Percentiles rank a stretch among this genome's conserved stretches.
Conservation (phyloP, 2,888 invertebrate genomes). For the Ophion costatus region DNA sequence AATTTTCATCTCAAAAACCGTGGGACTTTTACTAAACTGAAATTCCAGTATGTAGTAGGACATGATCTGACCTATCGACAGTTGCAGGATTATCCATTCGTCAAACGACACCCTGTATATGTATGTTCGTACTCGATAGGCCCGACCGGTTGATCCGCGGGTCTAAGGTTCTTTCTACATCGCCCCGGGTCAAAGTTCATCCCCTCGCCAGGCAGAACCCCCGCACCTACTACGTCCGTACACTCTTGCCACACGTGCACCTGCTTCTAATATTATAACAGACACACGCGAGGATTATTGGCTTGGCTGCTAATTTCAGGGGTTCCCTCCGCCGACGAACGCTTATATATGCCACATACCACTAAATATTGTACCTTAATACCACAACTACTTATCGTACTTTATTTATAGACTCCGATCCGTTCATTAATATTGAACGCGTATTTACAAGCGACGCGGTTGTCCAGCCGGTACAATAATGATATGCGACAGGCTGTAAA, state of each 20-base stretch:
- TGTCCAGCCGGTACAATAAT: constrained; percentile 47
- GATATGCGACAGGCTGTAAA: constrained; percentile 30
- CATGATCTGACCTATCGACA: too few relatives aligned
- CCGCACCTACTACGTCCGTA: constrained; percentile 49
- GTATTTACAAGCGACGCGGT: constrained; percentile 48
- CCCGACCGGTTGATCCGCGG: constrained; percentile 55
- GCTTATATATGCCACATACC: constrained; percentile 26
- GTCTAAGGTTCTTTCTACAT: constrained; percentile 65
- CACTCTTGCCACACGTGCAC: constrained; percentile 65
- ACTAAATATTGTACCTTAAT: constrained; percentile 17
- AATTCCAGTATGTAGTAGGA: too few relatives aligned
- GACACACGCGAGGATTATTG: constrained; percentile 36
- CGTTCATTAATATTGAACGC: constrained; percentile 60
- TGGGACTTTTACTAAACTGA: too few relatives aligned
- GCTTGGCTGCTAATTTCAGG: constrained; percentile 54
- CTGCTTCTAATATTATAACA: constrained; percentile 65
- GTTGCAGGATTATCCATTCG: too few relatives aligned
- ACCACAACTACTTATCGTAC: constrained; percentile 47
- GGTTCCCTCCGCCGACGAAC: constrained; percentile 11
- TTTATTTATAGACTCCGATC: constrained; percentile 60
- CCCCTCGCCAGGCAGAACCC: constrained; percentile 56
- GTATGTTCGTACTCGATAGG: constrained; percentile 18
- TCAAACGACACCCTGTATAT: neutral
- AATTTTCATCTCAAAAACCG: too few relatives aligned
- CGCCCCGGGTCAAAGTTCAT: constrained; percentile 72